A percentile compares a stretch with the other conserved stretches of the same genome.
Evolutionary conservation across 2,888 invertebrate genomes (phyloP).

Genomic region (Unio delphinus): DNA sequence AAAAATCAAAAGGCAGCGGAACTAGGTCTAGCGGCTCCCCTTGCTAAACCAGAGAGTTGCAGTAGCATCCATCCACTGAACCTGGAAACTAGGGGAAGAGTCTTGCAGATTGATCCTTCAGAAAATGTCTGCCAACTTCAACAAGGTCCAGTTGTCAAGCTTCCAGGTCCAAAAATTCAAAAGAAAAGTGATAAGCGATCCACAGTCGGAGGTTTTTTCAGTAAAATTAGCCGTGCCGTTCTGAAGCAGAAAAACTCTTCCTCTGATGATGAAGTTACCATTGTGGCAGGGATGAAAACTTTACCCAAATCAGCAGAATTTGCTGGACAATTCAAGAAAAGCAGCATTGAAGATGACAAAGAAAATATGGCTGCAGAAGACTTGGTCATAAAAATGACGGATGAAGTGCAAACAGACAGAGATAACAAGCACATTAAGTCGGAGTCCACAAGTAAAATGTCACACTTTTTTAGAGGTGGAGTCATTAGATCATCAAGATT

Average conservation of each 20-base stretch:
- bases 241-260: constrained; percentile 49
- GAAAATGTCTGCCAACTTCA: constrained; percentile 31
- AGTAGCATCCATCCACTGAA: constrained; percentile 55
- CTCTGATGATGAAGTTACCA: constrained; percentile 23
- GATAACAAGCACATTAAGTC: constrained; percentile 17
- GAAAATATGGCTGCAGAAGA: too few relatives aligned
- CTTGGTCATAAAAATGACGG: too few relatives aligned
- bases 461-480: constrained; percentile 32
- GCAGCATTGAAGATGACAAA: too few relatives aligned
- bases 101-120: constrained; percentile 7
- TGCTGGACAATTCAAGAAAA: too few relatives aligned
- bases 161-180: constrained; percentile 29
- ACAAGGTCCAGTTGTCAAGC: constrained; percentile 44
- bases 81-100: constrained; percentile 51
- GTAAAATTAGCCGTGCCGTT: constrained; percentile 53
- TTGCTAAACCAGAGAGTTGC: constrained; percentile 56
- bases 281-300: too few relatives aligned
- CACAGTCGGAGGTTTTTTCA: constrained; percentile 53
- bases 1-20: constrained; percentile 25
- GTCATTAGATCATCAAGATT: constrained; percentile 34
- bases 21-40: constrained; percentile 43
- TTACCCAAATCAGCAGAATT: too few relatives aligned
- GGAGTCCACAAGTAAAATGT: constrained; percentile 22
- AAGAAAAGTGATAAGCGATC: constrained; percentile 45
- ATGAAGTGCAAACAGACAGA: background rate